phyloP scores from a whole-genome alignment of 1,140 invertebrate genomes.

The Formica selysi region DNA sequence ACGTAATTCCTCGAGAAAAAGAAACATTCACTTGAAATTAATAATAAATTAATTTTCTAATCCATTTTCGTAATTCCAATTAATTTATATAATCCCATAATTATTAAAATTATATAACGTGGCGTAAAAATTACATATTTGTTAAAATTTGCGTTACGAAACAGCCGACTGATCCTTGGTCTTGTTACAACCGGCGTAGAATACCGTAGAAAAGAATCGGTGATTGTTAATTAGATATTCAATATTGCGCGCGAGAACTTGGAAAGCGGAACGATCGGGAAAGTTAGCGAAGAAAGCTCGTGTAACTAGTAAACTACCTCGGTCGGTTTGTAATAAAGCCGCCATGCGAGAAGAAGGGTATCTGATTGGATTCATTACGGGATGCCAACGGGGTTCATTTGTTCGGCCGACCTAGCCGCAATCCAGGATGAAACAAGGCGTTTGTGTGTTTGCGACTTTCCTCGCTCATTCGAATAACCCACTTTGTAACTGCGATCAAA shows the following conservation, averaged over 20 bases:
- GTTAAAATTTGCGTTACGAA: slow-evolving; percentile 2
- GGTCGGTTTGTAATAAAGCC: slow-evolving; percentile 34
- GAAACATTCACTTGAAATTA: not conserved
- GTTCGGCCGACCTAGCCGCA: slow-evolving; percentile 12
- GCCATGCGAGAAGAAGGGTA: not conserved
- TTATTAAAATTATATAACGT: not conserved
- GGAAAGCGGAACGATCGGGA: slow-evolving; percentile 49
- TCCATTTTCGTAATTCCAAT: not conserved
- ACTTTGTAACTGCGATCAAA: slow-evolving; percentile 29
- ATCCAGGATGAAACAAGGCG: not conserved
- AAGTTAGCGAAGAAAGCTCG: slow-evolving; percentile 45
- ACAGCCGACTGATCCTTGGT: not conserved
- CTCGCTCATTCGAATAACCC: slow-evolving; percentile 26
- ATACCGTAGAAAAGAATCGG: slow-evolving; percentile 1
- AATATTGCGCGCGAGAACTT: slow-evolving; percentile 4
- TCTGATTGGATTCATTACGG: slow-evolving; percentile 34
- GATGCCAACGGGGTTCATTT: slow-evolving; percentile 17
- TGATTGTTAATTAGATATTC: slow-evolving; percentile 41
- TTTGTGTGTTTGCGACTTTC: slow-evolving; percentile 15
- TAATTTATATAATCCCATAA: not conserved
- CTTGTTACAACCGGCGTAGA: not conserved
- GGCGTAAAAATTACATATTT: not conserved
- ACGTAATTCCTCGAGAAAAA: not conserved
- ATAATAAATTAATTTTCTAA: not conserved
- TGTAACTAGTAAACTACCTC: not conserved